phyloP scores from a whole-genome alignment of 2,113 vertebrate species.

The Shinisaurus crocodilurus region DNA sequence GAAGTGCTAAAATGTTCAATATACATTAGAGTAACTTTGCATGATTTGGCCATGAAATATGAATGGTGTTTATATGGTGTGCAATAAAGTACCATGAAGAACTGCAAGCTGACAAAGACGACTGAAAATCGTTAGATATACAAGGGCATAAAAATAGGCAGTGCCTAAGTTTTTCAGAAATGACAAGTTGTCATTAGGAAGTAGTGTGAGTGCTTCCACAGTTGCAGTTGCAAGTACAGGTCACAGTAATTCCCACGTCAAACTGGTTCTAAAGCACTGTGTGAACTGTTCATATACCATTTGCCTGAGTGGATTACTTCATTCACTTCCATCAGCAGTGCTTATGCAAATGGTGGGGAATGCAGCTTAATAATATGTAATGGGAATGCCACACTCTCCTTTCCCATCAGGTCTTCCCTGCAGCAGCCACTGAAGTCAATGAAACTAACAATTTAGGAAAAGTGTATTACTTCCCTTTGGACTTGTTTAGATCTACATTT shows the following conservation, averaged over 20 bases:
- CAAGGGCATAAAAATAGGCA: conserved; percentile 2
- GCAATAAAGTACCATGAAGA: not conserved
- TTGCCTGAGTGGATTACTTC: not conserved
- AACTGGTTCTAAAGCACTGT: not conserved
- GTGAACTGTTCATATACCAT: not conserved
- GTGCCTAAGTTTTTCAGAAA: not conserved
- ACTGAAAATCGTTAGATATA: not conserved
- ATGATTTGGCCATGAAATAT: conserved; percentile 15
- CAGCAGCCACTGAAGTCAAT: not conserved
- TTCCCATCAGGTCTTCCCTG: not conserved
- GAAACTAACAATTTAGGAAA: not conserved
- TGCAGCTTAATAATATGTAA: not conserved
- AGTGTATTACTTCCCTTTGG: not conserved
- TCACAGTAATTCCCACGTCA: not conserved
- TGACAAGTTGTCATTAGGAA: not conserved
- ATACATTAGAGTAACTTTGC: conserved; percentile 17
- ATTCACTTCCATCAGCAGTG: not conserved
- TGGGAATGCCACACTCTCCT: not conserved
- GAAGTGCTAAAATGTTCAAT: not conserved
- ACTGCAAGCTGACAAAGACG: not conserved
- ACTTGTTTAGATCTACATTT: not conserved
- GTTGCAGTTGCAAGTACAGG: not conserved
- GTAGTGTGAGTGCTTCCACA: not conserved
- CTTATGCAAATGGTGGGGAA: not conserved
- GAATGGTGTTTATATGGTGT: not conserved